phyloP scores from a whole-genome alignment of 2,888 invertebrate genomes.

The Argyresthia albistria region DNA sequence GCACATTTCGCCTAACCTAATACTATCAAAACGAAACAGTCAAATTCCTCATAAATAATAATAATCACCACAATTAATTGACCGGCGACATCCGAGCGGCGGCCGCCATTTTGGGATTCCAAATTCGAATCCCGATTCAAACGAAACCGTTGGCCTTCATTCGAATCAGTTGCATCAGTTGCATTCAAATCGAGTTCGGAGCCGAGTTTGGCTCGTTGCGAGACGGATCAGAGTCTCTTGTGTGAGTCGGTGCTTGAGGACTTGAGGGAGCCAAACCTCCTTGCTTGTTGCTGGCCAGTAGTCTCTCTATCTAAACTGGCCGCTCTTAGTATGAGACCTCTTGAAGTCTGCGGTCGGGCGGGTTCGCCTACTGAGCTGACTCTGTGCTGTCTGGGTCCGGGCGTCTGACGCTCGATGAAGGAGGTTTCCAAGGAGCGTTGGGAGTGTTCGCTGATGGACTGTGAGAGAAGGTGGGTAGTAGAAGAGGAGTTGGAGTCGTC shows the following conservation, averaged over 20 bases:
- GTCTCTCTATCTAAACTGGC: constrained; percentile 59
- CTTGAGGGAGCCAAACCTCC: constrained; percentile 51
- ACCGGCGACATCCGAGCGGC: constrained; percentile 26
- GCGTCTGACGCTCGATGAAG: constrained; percentile 37
- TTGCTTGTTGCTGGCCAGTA: constrained; percentile 17
- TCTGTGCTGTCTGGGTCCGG: constrained; percentile 31
- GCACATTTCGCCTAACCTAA: constrained; percentile 20
- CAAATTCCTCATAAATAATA: constrained; percentile 33
- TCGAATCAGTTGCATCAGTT: not conserved
- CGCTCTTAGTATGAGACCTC: constrained; percentile 58
- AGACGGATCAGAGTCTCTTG: constrained; percentile 64
- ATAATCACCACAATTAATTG: constrained; percentile 52
- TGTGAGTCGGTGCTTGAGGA: constrained; percentile 55
- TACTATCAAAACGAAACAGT: constrained; percentile 34
- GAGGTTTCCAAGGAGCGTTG: constrained; percentile 49
- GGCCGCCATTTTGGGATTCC: not conserved
- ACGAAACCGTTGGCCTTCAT: not conserved
- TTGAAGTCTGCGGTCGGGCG: constrained; percentile 23
- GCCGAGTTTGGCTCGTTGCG: constrained; percentile 21
- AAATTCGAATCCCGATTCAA: not conserved
- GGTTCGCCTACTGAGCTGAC: constrained; percentile 44
- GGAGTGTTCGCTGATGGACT: constrained; percentile 42
- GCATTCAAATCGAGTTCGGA: constrained; percentile 7
- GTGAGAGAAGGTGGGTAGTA: constrained; percentile 53
- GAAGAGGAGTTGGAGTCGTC: constrained; percentile 58